Evolutionary conservation across 2,888 invertebrate genomes (phyloP), one percentile per base, ranked within the genome.

Genomic region (Erynnis tages): DNA sequence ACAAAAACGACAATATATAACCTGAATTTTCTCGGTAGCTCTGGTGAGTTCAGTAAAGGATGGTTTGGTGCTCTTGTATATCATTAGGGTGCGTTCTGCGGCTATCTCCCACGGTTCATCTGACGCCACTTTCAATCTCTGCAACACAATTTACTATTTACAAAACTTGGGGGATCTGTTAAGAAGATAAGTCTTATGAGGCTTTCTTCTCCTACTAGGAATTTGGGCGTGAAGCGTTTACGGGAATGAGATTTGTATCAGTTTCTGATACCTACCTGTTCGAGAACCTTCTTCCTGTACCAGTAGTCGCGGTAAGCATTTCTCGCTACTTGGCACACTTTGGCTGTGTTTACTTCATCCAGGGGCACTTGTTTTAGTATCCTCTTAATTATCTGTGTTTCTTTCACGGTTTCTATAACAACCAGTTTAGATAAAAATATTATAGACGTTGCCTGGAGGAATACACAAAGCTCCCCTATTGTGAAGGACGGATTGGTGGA

Each of bases 291-390:
- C 71, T 79, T 87, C 30, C 81, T 70, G 49, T 86, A 88, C 81
- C 83, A 83, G 52, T 83, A 88, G 41, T 89, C 87, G 0, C 77
- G 70, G 61, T 82, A 85, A 0, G 85, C 80, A 27, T 87, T 87
- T 21, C 88, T 76, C 1, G 71, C 71, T 0, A 88, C 65, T 61
- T 85, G 83, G 27, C 83, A 83, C 0, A 88, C 80, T 38, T 74
- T 73, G 0, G 76, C 77, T 0, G 80, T 67, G 72, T 69, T 72
- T 0, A 72, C 75, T 48, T 88, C 87, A n/a, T 84, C 79, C 10
- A 89, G 53, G 0, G 62, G 55, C 0, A 57, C 53, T 14, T 56
- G 67, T 0, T 54, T 54, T 0, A 88, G 60, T 5, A 87, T 69
- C 46, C 69, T 79, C 64, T 83, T 84, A 7, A 88, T 25, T 17